Base-by-base conservation (phyloP, 2,113 vertebrate genomes). In the Tragelaphus scriptus region DNA sequence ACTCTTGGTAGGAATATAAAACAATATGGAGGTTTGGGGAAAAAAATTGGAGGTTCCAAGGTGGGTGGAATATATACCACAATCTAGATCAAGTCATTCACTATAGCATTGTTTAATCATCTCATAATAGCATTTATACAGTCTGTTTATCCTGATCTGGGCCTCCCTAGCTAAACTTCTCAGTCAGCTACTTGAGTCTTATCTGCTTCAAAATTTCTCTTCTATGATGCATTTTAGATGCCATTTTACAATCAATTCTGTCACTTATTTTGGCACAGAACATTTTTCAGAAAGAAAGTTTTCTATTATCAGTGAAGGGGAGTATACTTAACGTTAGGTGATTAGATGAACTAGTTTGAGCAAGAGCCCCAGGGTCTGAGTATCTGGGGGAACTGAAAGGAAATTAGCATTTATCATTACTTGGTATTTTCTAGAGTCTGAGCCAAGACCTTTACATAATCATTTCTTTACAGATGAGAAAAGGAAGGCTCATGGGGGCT, bases 391-490 rank as follows among this genome's bases (percentile, higher is more conserved):
- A 96, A 68, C 11, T 51, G 55, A 96, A 95, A 90, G 4, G 23
- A 92, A 96, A 94, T 94, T 26, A 97, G 59, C 47, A 96, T 71
- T 96, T 94, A 56, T 94, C 55, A 94, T 92, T 82, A 90, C 40
- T 81, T 97, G 85, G 40, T 92, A 55, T 87, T 93, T 97, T 97
- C 85, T 13, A 94, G 88, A 75, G 53, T 95, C 30, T 53, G 10
- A 71, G 81, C 85, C 92, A 95, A 49, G 19, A 94, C 80, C 10
- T 32, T 90, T 79, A 71, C 23, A 71, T 82, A 88, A 56, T 53
- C 47, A 92, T 80, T 53, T 61, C 58, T 90, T 82, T 85, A 51
- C 49, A 63, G 77, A 71, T 75, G 61, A 88, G 85, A 68, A 90
- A 92, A 90, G n/a, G 9, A 85, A 93, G 59, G 6, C 16, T 85